Evolutionary conservation across 2,797 vertebrate genomes (phyloP), one percentile per base, ranked within the genome.

Genomic region (Carcharodon carcharias): DNA sequence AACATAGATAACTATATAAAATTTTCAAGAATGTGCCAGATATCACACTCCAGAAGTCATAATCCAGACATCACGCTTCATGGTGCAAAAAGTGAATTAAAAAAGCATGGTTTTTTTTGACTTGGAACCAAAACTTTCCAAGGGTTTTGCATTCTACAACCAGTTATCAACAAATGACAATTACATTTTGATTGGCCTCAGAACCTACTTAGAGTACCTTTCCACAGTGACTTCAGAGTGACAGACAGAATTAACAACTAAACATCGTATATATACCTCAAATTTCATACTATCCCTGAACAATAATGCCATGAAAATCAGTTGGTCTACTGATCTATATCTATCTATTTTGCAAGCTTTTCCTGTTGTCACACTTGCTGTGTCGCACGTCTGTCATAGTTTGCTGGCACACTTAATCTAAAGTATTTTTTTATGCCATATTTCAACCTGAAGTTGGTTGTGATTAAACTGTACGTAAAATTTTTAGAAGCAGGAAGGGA

Each of bases 1-100:
- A n/a, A 80, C 73, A n/a, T 63, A 35, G 21, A 35, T 35, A 21
- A n/a, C n/a, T 45, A 45, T 2, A 67, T 45, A 67, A 45, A 9
- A 45, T 21, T 26, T 67, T 93, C 63, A 93, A 45, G 0, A 45
- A 40, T n/a, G 4, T 12, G n/a, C 63, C 91, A 93, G n/a, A 93
- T 21, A 93, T 8, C n/a, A 93, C 63, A 93, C 63, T 93, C 91
- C 35, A 67, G 61, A 45, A 93, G 63, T 93, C n/a, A 93, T 67
- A 45, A 65, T 93, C 91, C 21, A 63, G 91, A 93, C n/a, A 67
- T 93, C 91, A 67, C 35, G 26, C 7, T 45, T 67, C 18, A 6
- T 45, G 45, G 61, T 93, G 91, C 67, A n/a, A 67, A 93, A 89
- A 67, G 23, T n/a, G 0, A 23, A 85, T 85, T 7, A 85, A 50